Conservation (phyloP, 2,888 invertebrate species). For the Cephus pygmeus region DNA sequence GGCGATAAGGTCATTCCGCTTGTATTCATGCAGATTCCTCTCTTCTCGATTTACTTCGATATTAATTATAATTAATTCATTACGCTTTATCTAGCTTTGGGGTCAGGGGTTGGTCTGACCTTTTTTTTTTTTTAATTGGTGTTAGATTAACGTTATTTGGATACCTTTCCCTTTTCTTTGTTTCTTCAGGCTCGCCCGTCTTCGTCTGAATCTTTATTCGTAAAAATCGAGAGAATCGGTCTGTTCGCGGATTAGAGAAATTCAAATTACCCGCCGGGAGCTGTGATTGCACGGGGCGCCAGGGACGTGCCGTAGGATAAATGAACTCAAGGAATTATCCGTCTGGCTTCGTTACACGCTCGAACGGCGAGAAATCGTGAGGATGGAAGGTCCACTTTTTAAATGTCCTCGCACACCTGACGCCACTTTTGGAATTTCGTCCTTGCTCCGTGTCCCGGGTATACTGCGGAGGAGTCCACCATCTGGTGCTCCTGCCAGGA, state of each 20-base stretch:
- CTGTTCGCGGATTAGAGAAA: background rate
- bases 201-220: slow-evolving; percentile 15
- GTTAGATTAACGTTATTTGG: background rate
- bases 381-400: background rate
- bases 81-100: slow-evolving; percentile 34
- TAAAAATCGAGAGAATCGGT: slow-evolving; percentile 5
- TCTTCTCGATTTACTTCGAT: slow-evolving; percentile 46
- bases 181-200: background rate
- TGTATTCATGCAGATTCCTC: slow-evolving; percentile 54
- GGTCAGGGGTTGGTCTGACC: background rate
- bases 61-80: slow-evolving; percentile 51
- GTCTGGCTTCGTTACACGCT: background rate
- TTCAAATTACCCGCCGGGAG: background rate
- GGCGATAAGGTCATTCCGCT: slow-evolving; percentile 58
- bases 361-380: background rate
- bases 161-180: no score
- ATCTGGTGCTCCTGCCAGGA: no score
- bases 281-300: background rate
- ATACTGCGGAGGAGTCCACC: no score
- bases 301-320: background rate
- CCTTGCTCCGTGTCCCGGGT: no score
- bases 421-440: no score
- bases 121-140: background rate
- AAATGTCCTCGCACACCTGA: background rate
- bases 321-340: background rate